These are phyloP conservation scores for Psilopogon haemacephalus DNA, from an alignment of 2,113 vertebrate genomes.

Conservation along the genomic window DNA sequence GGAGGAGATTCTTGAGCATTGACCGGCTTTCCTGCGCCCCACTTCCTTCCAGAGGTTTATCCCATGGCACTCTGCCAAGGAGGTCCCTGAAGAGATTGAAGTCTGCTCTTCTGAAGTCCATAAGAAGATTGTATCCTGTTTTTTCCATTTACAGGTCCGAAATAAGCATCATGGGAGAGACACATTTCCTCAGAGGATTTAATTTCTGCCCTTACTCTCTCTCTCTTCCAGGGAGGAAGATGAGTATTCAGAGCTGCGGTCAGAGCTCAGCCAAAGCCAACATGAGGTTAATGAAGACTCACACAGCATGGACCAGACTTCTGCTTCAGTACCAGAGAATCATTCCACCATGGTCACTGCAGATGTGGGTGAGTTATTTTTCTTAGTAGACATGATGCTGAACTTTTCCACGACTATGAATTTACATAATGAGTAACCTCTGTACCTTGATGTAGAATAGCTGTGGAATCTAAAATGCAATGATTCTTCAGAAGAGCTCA, in stretches of 20 bases:
- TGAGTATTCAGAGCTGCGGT: conserved; percentile 84
- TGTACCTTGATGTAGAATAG: neutral
- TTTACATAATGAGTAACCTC: neutral
- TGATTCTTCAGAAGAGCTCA: neutral
- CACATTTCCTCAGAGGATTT: neutral
- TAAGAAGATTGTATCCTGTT: neutral
- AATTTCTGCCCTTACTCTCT: conserved; percentile 3
- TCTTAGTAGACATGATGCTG: neutral
- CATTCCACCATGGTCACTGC: conserved; percentile 86
- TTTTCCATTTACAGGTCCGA: neutral
- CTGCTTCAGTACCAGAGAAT: conserved; percentile 83
- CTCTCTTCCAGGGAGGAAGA: conserved; percentile 82
- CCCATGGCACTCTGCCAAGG: too few species aligned
- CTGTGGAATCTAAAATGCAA: neutral
- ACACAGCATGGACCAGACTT: conserved; percentile 83
- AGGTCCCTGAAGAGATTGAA: too few species aligned
- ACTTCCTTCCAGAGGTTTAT: too few species aligned
- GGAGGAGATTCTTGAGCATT: too few species aligned
- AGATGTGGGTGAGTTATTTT: conserved; percentile 80
- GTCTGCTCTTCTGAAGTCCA: too few species aligned
- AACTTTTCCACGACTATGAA: accelerated
- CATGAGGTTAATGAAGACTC: conserved; percentile 84
- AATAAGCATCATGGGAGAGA: accelerated
- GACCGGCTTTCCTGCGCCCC: too few species aligned
- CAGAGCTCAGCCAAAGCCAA: conserved; percentile 87